phyloP scores from a whole-genome alignment of 2,888 invertebrate species.

The Zygothrica quintamaculata region DNA sequence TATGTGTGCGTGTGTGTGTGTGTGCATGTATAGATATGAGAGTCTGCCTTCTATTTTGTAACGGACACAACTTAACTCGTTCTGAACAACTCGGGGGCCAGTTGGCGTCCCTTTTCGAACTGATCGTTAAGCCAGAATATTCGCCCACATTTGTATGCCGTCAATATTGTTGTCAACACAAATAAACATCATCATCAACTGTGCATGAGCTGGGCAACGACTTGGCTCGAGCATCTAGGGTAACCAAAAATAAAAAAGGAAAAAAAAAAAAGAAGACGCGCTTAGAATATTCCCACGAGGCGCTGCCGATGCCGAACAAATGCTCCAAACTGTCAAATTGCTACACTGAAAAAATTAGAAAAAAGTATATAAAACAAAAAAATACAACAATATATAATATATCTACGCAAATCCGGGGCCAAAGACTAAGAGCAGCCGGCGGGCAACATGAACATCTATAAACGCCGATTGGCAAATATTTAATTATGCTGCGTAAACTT shows the following conservation, averaged over 20 bases:
- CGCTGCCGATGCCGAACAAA: slow-evolving; percentile 43
- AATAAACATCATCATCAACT: slow-evolving; percentile 73
- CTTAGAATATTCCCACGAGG: slow-evolving; percentile 70
- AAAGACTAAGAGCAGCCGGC: slow-evolving; percentile 26
- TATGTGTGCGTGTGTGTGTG: background rate
- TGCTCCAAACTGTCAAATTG: slow-evolving; percentile 40
- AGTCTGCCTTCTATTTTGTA: slow-evolving; percentile 60
- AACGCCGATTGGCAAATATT: slow-evolving; percentile 79
- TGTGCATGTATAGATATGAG: slow-evolving; percentile 4
- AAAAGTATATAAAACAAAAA: slow-evolving; percentile 26
- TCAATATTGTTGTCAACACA: slow-evolving; percentile 73
- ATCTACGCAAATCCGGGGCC: slow-evolving; percentile 30
- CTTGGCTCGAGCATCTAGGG: slow-evolving; percentile 4
- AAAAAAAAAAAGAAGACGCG: slow-evolving; percentile 29
- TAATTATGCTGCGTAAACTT: slow-evolving; percentile 79
- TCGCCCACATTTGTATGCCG: slow-evolving; percentile 25
- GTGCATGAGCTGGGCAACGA: slow-evolving; percentile 34
- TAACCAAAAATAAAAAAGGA: slow-evolving; percentile 9
- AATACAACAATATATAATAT: slow-evolving; percentile 10
- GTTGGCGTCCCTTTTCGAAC: background rate
- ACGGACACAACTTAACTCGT: slow-evolving; percentile 54
- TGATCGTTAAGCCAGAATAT: slow-evolving; percentile 2
- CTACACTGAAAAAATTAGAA: slow-evolving; percentile 60
- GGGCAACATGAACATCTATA: slow-evolving; percentile 67
- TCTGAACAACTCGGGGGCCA: slow-evolving; percentile 6